Base-by-base conservation (phyloP, 2,113 vertebrate genomes). In the Morone chrysops region DNA sequence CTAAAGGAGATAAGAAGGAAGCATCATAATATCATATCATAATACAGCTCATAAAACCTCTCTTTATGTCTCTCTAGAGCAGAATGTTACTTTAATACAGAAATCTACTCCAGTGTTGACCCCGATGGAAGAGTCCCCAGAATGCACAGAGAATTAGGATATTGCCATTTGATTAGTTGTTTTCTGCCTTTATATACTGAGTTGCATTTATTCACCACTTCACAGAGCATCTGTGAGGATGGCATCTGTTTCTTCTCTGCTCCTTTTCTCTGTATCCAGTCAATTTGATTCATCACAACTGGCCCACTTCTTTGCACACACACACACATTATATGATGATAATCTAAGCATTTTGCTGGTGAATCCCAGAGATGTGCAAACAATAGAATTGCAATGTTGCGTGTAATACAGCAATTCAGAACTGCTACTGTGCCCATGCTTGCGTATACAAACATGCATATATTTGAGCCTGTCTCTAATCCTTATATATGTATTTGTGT, bases 211-310 rank as follows among this genome's bases (percentile, higher is more conserved):
- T 75, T 72, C 43, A 16, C 22, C 57, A 80, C 67, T 74, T 89
- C 70, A 56, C 59, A 70, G 40, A 86, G 72, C 71, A 80, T 73
- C 73, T 87, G 78, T 76, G 78, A 59, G 22, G 75, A 70, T 84
- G 83, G 66, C 82, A 79, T 82, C 67, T 59, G 90, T 91, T 81
- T 41, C 59, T 78, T 81, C 65, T 54, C 25, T 1, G 54, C 41
- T 48, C 31, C 69, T 74, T 48, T 61, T 67, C 38, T 80, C 47
- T 72, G 41, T 83, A 61, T 87, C 68, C 41, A 87, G 80, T 85
- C 74, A 83, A 51, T 83, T 81, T 70, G 75, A 81, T 83, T 83
- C 82, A 86, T 86, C 69, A 87, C 68, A 67, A 75, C 18, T 87
- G 83, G 66, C 85, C 87, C 78, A 89, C 75, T 90, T 90, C 70